Evolutionary conservation across 2,797 vertebrate species (phyloP).

Genomic region (Enteromius paludinosus): DNA sequence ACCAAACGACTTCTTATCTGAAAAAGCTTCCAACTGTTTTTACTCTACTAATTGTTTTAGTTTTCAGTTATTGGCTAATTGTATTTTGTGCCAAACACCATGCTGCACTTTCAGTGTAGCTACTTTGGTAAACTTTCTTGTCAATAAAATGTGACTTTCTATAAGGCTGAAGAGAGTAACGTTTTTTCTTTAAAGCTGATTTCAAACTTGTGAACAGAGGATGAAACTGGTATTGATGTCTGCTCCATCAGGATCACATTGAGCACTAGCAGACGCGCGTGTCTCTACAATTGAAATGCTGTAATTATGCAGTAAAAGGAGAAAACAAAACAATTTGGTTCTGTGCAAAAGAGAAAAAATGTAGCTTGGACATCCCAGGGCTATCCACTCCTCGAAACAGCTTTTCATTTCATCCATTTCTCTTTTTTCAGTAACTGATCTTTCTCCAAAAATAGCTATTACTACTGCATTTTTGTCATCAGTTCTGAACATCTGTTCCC

Average conservation of each 20-base stretch:
- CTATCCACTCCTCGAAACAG: not conserved
- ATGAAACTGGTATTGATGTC: not conserved
- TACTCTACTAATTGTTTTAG: not conserved
- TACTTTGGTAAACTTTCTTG: too few relatives aligned
- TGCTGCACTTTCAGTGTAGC: not conserved
- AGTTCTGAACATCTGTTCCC: conserved; percentile 37
- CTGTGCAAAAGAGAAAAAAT: not conserved
- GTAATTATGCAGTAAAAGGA: not conserved
- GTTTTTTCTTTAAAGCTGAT: not conserved
- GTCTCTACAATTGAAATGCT: not conserved
- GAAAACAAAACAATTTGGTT: not conserved
- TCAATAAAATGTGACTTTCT: conserved; percentile 12
- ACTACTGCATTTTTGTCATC: not conserved
- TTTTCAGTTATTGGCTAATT: not conserved
- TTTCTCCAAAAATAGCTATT: not conserved
- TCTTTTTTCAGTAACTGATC: not conserved
- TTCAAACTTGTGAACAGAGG: not conserved
- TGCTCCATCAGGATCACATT: not conserved
- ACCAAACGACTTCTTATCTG: not conserved
- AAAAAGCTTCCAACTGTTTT: not conserved
- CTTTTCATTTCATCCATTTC: not conserved
- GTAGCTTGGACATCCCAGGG: not conserved
- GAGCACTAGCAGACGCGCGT: not conserved
- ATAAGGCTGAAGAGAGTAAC: not conserved
- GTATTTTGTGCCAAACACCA: not conserved